Evolutionary conservation across 2,888 invertebrate species (phyloP).

Genomic region (Meghimatium bilineatum): DNA sequence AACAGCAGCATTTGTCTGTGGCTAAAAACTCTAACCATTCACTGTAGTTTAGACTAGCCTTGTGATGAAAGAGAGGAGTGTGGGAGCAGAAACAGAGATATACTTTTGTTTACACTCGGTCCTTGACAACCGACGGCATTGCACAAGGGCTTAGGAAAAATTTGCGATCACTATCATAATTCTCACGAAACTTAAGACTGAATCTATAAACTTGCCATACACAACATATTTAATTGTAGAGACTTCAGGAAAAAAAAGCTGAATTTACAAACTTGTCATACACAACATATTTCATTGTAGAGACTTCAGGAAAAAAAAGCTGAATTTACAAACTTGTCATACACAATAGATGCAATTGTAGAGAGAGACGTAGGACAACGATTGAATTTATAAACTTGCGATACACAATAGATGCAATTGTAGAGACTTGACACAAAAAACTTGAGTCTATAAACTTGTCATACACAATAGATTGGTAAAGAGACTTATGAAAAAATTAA

Average conservation of each 20-base stretch:
- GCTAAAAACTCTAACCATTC: neutral
- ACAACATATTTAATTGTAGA: neutral
- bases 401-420: neutral
- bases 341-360: neutral
- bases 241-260: neutral
- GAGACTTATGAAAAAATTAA: neutral
- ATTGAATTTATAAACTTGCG: slow-evolving; percentile 19
- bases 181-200: neutral
- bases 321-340: slow-evolving; percentile 7
- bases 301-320: neutral
- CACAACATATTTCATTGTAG: neutral
- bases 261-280: slow-evolving; percentile 3
- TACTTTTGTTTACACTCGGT: neutral
- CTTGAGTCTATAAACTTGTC: slow-evolving; percentile 6
- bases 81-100: neutral
- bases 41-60: neutral
- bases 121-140: neutral
- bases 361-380: neutral
- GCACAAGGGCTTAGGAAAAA: neutral
- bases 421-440: neutral
- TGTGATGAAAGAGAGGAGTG: neutral
- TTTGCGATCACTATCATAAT: slow-evolving; percentile 16
- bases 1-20: neutral
- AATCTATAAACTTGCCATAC: slow-evolving; percentile 5
- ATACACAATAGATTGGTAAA: neutral